These are phyloP conservation scores for Jacana jacana DNA, from an alignment of 2,113 vertebrate genomes.

Conservation along the genomic window DNA sequence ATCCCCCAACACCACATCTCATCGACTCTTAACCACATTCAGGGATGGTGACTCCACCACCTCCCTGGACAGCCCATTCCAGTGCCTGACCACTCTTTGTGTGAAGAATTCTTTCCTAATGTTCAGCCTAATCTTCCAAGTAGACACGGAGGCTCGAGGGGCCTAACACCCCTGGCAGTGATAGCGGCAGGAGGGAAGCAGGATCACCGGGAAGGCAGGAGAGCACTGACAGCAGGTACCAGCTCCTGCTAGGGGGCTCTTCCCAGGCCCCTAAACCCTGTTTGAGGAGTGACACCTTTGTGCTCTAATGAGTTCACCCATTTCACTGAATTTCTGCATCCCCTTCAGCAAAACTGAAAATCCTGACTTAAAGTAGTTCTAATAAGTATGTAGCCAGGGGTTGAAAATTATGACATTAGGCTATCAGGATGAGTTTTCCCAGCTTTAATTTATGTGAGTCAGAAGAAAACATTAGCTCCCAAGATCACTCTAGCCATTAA, in stretches of 20 bases:
- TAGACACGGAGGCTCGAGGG: rapidly evolving
- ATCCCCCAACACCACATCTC: too few species aligned
- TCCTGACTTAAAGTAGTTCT: background rate
- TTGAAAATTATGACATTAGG: background rate
- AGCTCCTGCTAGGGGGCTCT: background rate
- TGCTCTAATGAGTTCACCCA: rapidly evolving
- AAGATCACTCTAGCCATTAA: background rate
- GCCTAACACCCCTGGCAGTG: background rate
- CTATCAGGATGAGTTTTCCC: background rate
- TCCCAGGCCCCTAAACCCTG: background rate
- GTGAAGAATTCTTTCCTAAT: too few species aligned
- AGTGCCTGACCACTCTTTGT: too few species aligned
- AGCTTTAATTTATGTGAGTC: background rate
- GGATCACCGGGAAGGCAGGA: background rate
- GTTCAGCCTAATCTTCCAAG: too few species aligned
- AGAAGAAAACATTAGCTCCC: background rate
- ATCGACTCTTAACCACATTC: too few species aligned
- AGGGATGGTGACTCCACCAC: too few species aligned
- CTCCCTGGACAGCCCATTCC: too few species aligned
- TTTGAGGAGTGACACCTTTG: background rate
- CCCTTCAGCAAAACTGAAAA: background rate
- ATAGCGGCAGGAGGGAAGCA: background rate
- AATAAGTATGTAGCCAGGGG: background rate
- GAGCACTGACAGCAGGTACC: background rate
- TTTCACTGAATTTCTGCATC: background rate